phyloP scores from a whole-genome alignment of 1,140 invertebrate genomes.

The Drosophila biarmipes region DNA sequence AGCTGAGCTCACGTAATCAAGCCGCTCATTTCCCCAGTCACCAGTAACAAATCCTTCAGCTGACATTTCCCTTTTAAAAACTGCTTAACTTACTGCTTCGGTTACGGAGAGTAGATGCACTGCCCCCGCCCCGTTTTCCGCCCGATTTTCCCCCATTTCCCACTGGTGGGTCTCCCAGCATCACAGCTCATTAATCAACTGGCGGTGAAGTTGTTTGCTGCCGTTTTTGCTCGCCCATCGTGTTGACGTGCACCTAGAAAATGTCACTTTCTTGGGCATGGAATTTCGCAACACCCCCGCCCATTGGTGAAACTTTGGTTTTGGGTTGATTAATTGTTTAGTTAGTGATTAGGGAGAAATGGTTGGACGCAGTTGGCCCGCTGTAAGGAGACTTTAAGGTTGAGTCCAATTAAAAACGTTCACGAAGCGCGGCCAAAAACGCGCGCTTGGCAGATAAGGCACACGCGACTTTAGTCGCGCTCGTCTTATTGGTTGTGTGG shows the following conservation, averaged over 20 bases:
- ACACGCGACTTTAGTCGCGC: constrained; percentile 33
- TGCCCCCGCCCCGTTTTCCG: constrained; percentile 1
- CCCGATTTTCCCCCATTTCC: constrained; percentile 1
- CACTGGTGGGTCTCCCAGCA: constrained; percentile 37
- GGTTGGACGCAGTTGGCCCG: background rate
- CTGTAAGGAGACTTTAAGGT: constrained; percentile 17
- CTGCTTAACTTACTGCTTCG: constrained; percentile 52
- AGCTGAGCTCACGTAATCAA: constrained; percentile 47
- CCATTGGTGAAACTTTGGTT: constrained; percentile 53
- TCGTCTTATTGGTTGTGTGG: constrained; percentile 27
- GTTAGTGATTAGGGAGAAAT: constrained; percentile 56
- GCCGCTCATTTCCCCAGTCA: constrained; percentile 51
- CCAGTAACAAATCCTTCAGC: constrained; percentile 56
- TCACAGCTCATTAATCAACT: constrained; percentile 78
- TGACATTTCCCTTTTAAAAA: constrained; percentile 51
- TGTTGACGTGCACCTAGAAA: constrained; percentile 68
- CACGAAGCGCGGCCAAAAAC: constrained; percentile 28
- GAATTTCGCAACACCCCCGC: constrained; percentile 25
- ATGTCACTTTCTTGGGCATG: constrained; percentile 68
- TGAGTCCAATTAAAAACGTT: constrained; percentile 41
- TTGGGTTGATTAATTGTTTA: constrained; percentile 77
- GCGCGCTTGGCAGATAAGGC: constrained; percentile 27
- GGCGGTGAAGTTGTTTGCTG: constrained; percentile 34
- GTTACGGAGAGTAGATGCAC: constrained; percentile 24
- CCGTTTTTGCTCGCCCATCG: constrained; percentile 33